Percentiles rank a stretch among this genome's conserved stretches.
phyloP scores from a whole-genome alignment of 2,888 invertebrate genomes.

The Oligia fasciuncula region DNA sequence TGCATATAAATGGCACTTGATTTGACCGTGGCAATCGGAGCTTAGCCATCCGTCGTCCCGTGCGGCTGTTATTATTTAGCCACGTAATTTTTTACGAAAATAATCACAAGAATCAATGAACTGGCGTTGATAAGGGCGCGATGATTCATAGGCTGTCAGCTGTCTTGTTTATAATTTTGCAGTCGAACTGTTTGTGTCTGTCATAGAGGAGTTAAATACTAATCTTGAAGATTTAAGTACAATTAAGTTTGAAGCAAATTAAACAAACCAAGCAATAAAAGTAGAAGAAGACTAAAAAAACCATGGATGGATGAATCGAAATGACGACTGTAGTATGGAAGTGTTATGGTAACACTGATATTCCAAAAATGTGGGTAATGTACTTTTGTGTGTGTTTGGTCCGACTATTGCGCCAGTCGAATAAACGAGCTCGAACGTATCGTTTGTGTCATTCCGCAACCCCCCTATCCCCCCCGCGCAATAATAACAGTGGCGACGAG shows the following conservation, averaged over 20 bases:
- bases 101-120: slow-evolving; percentile 40
- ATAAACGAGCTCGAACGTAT: too few species aligned
- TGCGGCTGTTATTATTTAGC: background rate
- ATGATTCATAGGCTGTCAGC: slow-evolving; percentile 30
- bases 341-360: too few species aligned
- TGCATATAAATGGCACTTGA: background rate
- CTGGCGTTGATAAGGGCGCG: slow-evolving; percentile 9
- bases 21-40: background rate
- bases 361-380: too few species aligned
- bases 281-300: background rate
- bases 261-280: background rate
- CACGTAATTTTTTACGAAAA: slow-evolving; percentile 5
- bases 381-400: too few species aligned
- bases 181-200: background rate
- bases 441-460: too few species aligned
- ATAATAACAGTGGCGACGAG: too few species aligned
- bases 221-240: background rate
- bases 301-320: background rate
- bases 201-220: background rate
- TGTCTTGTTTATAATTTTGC: slow-evolving; percentile 1
- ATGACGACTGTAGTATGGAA: background rate
- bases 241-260: background rate
- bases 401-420: too few species aligned
- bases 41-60: too few species aligned
- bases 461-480: too few species aligned